Evolutionary conservation across 1,140 invertebrate genomes (phyloP).

Genomic region (Megalonaias nervosa): DNA sequence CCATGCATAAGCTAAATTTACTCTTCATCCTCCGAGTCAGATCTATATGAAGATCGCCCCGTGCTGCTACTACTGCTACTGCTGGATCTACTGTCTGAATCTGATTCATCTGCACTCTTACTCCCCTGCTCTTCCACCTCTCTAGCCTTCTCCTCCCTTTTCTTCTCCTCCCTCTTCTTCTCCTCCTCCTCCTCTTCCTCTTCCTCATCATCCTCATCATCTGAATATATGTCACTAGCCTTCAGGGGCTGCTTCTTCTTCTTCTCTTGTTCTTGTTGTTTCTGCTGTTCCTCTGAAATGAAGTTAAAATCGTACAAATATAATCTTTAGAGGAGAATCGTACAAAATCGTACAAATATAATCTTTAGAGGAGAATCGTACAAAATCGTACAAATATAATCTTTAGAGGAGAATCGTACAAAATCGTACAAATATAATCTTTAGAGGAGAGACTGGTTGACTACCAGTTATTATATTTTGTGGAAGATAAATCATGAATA

Average conservation of each 20-base stretch:
- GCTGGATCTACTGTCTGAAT: slow-evolving; percentile 56
- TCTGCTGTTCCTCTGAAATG: slow-evolving; percentile 56
- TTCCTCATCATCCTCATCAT: slow-evolving; percentile 85
- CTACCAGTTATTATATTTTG: too few relatives aligned
- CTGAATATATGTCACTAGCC: slow-evolving; percentile 96
- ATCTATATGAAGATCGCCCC: slow-evolving; percentile 48
- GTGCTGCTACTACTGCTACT: slow-evolving; percentile 25
- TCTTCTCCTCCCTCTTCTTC: slow-evolving; percentile 43
- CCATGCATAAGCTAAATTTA: slow-evolving; percentile 32
- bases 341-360: background rate
- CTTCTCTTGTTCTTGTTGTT: slow-evolving; percentile 75
- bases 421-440: background rate
- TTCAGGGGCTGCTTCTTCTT: slow-evolving; percentile 82
- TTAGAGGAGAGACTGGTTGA: too few relatives aligned
- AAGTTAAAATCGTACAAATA: slow-evolving; percentile 1
- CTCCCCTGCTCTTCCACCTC: slow-evolving; percentile 31
- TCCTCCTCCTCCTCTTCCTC: slow-evolving; percentile 62
- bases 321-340: too few relatives aligned
- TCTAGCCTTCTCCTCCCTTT: slow-evolving; percentile 32
- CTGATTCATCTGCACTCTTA: slow-evolving; percentile 47
- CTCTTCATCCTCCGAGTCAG: slow-evolving; percentile 58
- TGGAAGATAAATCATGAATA: too few relatives aligned
- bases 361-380: too few relatives aligned
- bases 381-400: background rate
- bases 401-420: background rate